Percentiles rank a stretch among this genome's conserved stretches.
Conservation (phyloP, 2,113 vertebrate species). For the Ptilonorhynchus violaceus region DNA sequence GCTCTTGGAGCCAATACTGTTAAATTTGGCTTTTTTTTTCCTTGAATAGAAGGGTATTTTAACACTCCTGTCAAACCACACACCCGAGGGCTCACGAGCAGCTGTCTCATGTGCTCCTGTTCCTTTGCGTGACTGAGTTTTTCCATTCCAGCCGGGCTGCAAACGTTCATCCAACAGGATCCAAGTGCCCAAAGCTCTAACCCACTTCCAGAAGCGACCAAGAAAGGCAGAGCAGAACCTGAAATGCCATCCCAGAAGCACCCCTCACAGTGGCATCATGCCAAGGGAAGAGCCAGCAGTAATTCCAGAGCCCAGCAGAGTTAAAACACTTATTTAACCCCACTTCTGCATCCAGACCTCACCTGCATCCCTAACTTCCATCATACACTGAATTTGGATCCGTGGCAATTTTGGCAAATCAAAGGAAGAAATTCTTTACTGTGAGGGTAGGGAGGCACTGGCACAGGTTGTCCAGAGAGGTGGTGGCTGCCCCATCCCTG, state of each 20-base stretch:
- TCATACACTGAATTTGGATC: not conserved
- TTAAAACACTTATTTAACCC: not conserved
- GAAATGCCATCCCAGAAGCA: not conserved
- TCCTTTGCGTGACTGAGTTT: not conserved
- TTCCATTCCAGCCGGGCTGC: not conserved
- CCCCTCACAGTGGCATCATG: not conserved
- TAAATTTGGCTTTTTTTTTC: not conserved
- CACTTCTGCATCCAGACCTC: not conserved
- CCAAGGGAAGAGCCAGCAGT: not conserved
- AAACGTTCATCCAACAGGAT: not conserved
- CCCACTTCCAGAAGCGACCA: not conserved
- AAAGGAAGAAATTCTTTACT: not conserved
- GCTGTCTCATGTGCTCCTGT: not conserved
- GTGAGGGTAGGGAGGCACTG: not conserved
- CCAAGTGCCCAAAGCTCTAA: not conserved
- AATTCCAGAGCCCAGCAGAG: not conserved
- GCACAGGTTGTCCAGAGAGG: not conserved
- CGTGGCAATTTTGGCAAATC: rapidly evolving
- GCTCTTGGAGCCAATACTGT: not conserved
- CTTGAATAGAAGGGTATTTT: not conserved
- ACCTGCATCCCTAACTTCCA: not conserved
- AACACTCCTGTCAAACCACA: not conserved
- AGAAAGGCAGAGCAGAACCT: not conserved
- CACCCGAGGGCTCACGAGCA: not conserved
- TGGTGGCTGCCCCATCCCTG: not conserved